phyloP scores from a whole-genome alignment of 1,140 invertebrate genomes.

The Ruditapes philippinarum region DNA sequence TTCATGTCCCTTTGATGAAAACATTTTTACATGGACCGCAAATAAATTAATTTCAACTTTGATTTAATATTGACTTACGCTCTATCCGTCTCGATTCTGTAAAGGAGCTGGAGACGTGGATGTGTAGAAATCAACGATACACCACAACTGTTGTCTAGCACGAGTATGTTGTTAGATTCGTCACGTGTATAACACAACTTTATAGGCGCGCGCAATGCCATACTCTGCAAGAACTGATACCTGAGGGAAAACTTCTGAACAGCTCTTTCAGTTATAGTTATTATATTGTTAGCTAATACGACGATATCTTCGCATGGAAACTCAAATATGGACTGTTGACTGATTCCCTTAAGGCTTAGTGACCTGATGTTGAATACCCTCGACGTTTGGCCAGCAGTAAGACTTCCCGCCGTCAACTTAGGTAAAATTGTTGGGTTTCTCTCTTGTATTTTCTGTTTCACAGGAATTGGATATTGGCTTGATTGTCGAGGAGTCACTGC shows the following conservation, averaged over 20 bases:
- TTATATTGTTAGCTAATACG: conserved; percentile 49
- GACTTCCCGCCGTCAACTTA: conserved; percentile 17
- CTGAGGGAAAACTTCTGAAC: conserved; percentile 62
- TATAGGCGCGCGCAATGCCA: conserved; percentile 38
- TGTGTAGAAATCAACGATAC: conserved; percentile 51
- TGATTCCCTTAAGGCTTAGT: conserved; percentile 40
- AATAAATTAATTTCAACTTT: too few species aligned
- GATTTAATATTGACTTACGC: conserved; percentile 35
- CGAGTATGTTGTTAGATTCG: conserved; percentile 33
- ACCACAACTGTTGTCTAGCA: conserved; percentile 58
- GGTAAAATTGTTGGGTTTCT: conserved; percentile 58
- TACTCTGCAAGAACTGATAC: conserved; percentile 57
- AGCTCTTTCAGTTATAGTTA: conserved; percentile 59
- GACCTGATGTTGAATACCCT: conserved; percentile 54
- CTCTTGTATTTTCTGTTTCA: conserved; percentile 44
- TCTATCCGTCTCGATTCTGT: conserved; percentile 57
- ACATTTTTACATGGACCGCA: too few species aligned
- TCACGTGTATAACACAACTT: conserved; percentile 54
- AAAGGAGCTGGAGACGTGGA: conserved; percentile 51
- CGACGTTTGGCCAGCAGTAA: conserved; percentile 46
- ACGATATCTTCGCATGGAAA: conserved; percentile 62
- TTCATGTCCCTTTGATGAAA: too few species aligned
- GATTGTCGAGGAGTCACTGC: not conserved
- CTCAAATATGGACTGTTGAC: conserved; percentile 60
- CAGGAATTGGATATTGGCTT: not conserved